Evolutionary conservation across 2,888 invertebrate species (phyloP), one percentile per base, ranked within the genome.

Genomic region (Acholoe squamosa): DNA sequence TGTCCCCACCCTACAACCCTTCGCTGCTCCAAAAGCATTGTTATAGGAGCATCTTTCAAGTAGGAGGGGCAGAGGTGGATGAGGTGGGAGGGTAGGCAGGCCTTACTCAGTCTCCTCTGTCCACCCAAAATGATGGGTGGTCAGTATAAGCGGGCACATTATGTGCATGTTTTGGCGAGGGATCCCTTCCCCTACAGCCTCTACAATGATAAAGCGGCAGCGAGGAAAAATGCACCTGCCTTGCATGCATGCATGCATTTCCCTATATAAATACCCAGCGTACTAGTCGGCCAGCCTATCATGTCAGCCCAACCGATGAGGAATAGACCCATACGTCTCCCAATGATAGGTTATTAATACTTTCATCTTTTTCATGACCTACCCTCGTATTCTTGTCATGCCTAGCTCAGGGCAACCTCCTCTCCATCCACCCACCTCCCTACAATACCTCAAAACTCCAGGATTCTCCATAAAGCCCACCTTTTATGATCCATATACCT

Each of bases 201-300:
- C 31, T n/a, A 1, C 31, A 7, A 43, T 80, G 80, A 80, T 80
- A 80, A 34, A 80, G 43, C 22, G 80, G 33, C 34, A 33, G 31
- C 28, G 16, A 31, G 43, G 33, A 19, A 16, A 14, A 33, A 16
- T 34, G 34, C 33, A 43, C 80, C 19, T 80, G 33, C 14, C 80
- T 22, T 80, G 80, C 80, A 80, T 80, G 33, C 34, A 76, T 76
- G 33, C 80, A 76, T 76, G 61, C 61, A 71, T 71, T 71, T 71
- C 71, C 71, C 28, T 71, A 71, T 71, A 71, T 71, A 71, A 71
- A 71, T 71, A 71, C n/a, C 28, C 71, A 0, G 14, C 19, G 61
- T n/a, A 19, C 61, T 71, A 22, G 71, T 28, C 71, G 19, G 14
- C 31, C 71, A 71, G 71, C 28, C 19, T 61, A 71, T 14, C 28